Evolutionary conservation across 2,888 invertebrate species (phyloP).

Genomic region (Synanthedon formicaeformis): DNA sequence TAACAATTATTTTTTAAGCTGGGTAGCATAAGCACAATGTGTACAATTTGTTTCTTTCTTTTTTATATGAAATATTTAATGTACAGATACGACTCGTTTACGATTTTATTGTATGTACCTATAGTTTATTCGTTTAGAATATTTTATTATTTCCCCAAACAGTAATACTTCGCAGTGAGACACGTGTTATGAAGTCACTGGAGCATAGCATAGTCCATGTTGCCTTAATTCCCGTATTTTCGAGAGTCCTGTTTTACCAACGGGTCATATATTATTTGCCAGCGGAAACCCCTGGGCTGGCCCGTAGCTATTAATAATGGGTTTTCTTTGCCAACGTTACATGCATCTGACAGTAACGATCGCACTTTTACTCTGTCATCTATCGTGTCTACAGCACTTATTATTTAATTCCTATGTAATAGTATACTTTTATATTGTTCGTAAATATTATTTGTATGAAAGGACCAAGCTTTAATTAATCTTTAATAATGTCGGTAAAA

Average conservation of each 20-base stretch:
- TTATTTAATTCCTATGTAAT: neutral
- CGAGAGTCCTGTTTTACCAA: constrained; percentile 22
- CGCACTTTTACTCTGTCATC: constrained; percentile 48
- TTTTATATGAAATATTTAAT: too few relatives aligned
- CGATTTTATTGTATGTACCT: too few relatives aligned
- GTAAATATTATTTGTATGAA: neutral
- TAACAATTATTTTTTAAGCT: too few relatives aligned
- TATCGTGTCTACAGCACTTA: constrained; percentile 17
- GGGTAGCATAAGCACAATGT: too few relatives aligned
- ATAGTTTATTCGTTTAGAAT: too few relatives aligned
- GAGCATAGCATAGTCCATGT: neutral
- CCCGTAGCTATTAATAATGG: constrained; percentile 53
- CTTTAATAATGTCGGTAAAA: too few relatives aligned
- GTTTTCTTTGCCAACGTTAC: constrained; percentile 45
- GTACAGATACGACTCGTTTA: too few relatives aligned
- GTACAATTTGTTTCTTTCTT: too few relatives aligned
- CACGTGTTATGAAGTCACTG: neutral
- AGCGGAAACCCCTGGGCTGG: constrained; percentile 35
- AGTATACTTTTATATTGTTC: too few relatives aligned
- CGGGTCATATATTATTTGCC: constrained; percentile 49
- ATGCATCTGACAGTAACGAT: constrained; percentile 62
- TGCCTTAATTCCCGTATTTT: constrained; percentile 14
- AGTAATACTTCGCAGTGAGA: too few relatives aligned
- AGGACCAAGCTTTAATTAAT: neutral
- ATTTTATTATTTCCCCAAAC: too few relatives aligned